Evolutionary conservation across 2,797 vertebrate genomes (phyloP).

Genomic region (Leuciscus waleckii): DNA sequence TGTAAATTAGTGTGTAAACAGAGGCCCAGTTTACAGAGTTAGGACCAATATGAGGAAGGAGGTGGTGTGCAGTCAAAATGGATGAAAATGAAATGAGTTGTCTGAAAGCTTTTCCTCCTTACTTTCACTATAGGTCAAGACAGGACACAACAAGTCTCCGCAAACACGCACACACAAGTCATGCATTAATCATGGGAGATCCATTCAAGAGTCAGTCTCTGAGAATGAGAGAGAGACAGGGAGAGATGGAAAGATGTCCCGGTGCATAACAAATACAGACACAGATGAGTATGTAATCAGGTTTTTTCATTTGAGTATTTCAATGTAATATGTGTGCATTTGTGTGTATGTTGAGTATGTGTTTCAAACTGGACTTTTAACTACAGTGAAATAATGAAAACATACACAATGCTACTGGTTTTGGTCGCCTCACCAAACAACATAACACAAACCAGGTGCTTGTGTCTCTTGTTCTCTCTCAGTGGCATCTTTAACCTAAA

Average conservation of each 20-base stretch:
- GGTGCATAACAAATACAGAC: neutral
- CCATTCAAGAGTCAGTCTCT: constrained; percentile 24
- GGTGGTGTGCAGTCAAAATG: neutral
- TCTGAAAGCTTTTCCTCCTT: constrained; percentile 31
- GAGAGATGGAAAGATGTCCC: neutral
- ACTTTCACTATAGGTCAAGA: constrained; percentile 29
- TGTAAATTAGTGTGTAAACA: constrained; percentile 36
- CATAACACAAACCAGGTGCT: constrained; percentile 52
- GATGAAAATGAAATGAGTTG: neutral
- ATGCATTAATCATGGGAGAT: constrained; percentile 31
- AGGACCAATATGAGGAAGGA: neutral
- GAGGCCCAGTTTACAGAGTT: constrained; percentile 20
- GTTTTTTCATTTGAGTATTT: neutral
- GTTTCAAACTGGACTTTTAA: constrained; percentile 31
- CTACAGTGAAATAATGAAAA: constrained; percentile 31
- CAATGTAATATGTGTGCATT: neutral
- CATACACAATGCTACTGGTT: constrained; percentile 44
- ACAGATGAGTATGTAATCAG: neutral
- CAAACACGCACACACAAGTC: constrained; percentile 20
- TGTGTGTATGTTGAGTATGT: neutral
- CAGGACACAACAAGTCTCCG: constrained; percentile 3
- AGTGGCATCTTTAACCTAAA: constrained; percentile 32
- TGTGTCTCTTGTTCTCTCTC: neutral
- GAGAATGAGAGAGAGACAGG: neutral
- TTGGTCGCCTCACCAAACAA: constrained; percentile 1